Base-by-base conservation (phyloP, 1,140 invertebrate genomes). In the Watersipora subatra region DNA sequence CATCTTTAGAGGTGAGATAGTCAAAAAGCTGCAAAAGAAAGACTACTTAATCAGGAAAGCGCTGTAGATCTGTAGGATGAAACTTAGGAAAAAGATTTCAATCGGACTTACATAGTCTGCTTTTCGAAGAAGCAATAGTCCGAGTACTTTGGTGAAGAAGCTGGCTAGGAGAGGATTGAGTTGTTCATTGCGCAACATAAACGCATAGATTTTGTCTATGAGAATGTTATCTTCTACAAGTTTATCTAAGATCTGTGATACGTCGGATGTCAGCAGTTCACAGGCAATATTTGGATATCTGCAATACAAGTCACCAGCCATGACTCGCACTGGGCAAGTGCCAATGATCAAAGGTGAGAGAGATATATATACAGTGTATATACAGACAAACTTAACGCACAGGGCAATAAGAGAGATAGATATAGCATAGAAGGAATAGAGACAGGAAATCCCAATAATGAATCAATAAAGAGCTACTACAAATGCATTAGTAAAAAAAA, bases 91-190 rank as follows among this genome's bases (percentile, higher is more conserved):
- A n/a, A n/a, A n/a, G n/a, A n/a, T n/a, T n/a, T n/a, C n/a, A 46
- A 62, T 68, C 61, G 57, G 67, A 68, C 79, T 80, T 79, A 89
- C 87, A 84, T 86, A 84, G 77, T 88, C 86, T 75, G 84, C 84
- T 78, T 89, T 90, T 75, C 88, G 85, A 66, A 87, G 86, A 67
- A 94, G 86, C 70, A 95, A 84, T 77, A 90, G 87, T 72, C 89
- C 87, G 78, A 97, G 86, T 63, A 91, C 91, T 85, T 93, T 93
- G 80, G 90, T 93, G 83, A 95, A 94, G 84, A 93, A 97, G 69
- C 91, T 94, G 30, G 93, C 92, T 72, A 97, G 84, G 63, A 97
- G 81, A 66, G 93, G 92, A 84, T 97, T 97, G 57, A 97, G 83
- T 30, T 89, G 88, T 74, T 89, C 85, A 66, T 92, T 87, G 63